Evolutionary conservation across 2,888 invertebrate genomes (phyloP), one percentile per base, ranked within the genome.

Genomic region (Nymphalis polychloros): DNA sequence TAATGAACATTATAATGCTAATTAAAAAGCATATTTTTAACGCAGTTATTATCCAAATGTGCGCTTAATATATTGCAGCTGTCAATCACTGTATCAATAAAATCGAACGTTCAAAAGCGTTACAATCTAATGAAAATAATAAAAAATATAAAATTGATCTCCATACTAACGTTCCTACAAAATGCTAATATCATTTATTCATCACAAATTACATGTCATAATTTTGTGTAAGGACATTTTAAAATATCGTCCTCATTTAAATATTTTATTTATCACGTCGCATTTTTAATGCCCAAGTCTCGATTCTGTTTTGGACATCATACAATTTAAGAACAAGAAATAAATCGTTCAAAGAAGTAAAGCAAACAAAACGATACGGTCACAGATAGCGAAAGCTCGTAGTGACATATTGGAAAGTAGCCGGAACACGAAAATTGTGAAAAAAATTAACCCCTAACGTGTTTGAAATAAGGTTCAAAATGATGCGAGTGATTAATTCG

Each of bases 361-460:
- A 88, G 84, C 83, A 89, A 90, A 90, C 82, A 89, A 84, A 84
- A 82, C 82, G 76, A 77, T 83, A 84, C 85, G 87, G 88, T 85
- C 88, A 88, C 84, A 84, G 90, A 91, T 89, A 92, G 91, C 91
- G 92, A 92, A 92, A 92, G 91, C 90, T 88, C 84, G 83, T 89
- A 89, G 91, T 90, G 90, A 91, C 90, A 88, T 83, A 89, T 87
- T 91, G 85, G 92, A 92, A 92, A 92, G 91, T 90, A 83, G 83
- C 80, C 35, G 64, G 50, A n/a, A 20, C 52, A 59, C 16, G 59
- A 72, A 64, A 52, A 23, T 13, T 50, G 46, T 57, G 20, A 52
- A 16, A 60, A 48, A 57, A 66, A 53, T 8, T 41, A 27, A 50
- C 52, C 64, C 27, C 48, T 69, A 67, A 67, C 52, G 5, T 55